Evolutionary conservation across 1,140 invertebrate species (phyloP).

Genomic region (Caenorhabditis remanei): DNA sequence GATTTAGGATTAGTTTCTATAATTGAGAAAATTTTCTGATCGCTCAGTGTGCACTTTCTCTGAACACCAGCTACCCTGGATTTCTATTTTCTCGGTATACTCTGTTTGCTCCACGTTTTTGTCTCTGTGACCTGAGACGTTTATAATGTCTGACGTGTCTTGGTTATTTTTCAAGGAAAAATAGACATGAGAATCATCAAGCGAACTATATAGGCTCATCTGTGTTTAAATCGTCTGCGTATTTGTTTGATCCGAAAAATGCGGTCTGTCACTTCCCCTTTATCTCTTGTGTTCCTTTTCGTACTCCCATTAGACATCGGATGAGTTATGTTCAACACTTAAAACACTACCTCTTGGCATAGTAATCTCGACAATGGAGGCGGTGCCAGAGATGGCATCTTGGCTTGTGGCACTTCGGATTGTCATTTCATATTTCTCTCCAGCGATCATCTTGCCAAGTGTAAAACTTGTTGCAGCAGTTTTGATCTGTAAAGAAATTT

Average conservation of each 20-base stretch:
- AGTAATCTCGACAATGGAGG: conserved; percentile 77
- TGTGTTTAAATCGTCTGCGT: neutral
- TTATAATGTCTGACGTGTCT: neutral
- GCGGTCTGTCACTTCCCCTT: neutral
- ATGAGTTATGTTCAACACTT: too few species aligned
- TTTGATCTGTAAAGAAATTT: conserved; percentile 67
- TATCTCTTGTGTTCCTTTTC: neutral
- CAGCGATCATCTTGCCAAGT: conserved; percentile 71
- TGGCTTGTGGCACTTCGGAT: conserved; percentile 71
- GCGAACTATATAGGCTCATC: neutral
- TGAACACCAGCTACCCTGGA: too few species aligned
- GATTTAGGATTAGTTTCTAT: too few species aligned
- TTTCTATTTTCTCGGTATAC: too few species aligned
- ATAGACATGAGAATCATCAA: neutral
- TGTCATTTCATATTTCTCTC: conserved; percentile 77
- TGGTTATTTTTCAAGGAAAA: neutral
- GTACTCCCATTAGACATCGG: too few species aligned
- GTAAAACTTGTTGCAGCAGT: conserved; percentile 72
- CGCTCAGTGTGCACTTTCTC: too few species aligned
- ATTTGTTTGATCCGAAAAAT: neutral
- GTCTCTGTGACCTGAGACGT: too few species aligned
- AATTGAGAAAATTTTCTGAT: too few species aligned
- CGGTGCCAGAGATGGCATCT: conserved; percentile 71
- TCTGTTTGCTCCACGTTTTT: too few species aligned
- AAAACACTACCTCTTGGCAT: conserved; percentile 69